Evolutionary conservation across 1,140 invertebrate species (phyloP).

Genomic region (Microvelia longipes): DNA sequence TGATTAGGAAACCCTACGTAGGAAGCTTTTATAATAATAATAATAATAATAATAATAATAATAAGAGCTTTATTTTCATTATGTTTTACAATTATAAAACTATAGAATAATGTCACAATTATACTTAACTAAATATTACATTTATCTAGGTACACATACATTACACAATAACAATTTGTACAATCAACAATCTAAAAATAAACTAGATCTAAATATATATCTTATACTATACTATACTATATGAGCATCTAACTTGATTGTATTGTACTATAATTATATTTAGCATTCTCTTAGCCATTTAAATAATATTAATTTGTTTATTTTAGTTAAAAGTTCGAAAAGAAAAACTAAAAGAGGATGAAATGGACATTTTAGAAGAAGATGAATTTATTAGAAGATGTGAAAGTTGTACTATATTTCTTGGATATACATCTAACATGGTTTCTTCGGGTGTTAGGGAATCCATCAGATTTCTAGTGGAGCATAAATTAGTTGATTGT

Average conservation of each 20-base stretch:
- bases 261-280: not conserved
- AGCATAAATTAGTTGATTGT: constrained; percentile 86
- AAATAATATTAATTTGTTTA: not conserved
- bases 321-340: constrained; percentile 39
- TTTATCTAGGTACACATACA: too few species aligned
- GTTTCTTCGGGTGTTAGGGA: constrained; percentile 89
- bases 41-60: too few species aligned
- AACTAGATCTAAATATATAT: too few species aligned
- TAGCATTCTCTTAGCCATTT: not conserved
- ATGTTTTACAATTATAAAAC: too few species aligned
- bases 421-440: constrained; percentile 97
- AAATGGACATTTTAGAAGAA: constrained; percentile 48
- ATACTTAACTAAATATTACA: too few species aligned
- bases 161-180: too few species aligned
- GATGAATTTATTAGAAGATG: constrained; percentile 64
- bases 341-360: constrained; percentile 44
- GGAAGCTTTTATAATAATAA: too few species aligned
- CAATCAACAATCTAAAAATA: too few species aligned
- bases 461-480: constrained; percentile 71
- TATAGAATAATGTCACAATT: too few species aligned
- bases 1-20: too few species aligned
- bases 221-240: not conserved
- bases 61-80: too few species aligned
- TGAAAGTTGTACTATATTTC: constrained; percentile 84
- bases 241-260: not conserved